phyloP scores from a whole-genome alignment of 2,797 vertebrate species.

The Coracias cyanogaster region DNA sequence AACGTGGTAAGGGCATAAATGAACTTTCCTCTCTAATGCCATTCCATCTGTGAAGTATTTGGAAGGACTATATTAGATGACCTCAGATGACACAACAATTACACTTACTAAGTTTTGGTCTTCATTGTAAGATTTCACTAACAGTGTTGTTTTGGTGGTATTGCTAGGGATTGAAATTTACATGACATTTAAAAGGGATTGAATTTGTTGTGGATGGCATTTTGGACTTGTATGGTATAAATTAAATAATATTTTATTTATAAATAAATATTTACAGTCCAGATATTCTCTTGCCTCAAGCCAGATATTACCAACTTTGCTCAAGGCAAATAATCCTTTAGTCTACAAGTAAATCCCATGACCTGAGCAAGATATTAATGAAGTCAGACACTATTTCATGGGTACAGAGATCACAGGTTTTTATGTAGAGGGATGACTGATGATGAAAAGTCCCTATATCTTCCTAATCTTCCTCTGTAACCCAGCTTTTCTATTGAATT shows the following conservation, averaged over 20 bases:
- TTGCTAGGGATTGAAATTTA: background rate
- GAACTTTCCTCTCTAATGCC: background rate
- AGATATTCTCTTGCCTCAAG: background rate
- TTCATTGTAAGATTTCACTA: background rate
- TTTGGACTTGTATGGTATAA: background rate
- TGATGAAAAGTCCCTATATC: background rate
- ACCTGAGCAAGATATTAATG: background rate
- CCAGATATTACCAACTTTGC: background rate
- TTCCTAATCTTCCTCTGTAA: background rate
- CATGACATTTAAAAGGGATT: background rate
- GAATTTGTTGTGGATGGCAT: background rate
- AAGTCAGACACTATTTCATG: background rate
- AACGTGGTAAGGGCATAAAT: background rate
- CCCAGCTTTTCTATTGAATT: background rate
- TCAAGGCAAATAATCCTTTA: background rate
- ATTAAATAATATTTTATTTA: background rate
- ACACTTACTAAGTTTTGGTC: background rate
- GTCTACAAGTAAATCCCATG: background rate
- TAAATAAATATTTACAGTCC: background rate
- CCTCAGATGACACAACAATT: background rate
- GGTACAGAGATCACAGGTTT: background rate
- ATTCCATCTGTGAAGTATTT: background rate
- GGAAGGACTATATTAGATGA: background rate
- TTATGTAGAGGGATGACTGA: background rate
- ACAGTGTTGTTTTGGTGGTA: background rate